Percentiles rank a stretch among this genome's conserved stretches.
Evolutionary conservation across 2,888 invertebrate species (phyloP).

Genomic region (Sturmia bella): DNA sequence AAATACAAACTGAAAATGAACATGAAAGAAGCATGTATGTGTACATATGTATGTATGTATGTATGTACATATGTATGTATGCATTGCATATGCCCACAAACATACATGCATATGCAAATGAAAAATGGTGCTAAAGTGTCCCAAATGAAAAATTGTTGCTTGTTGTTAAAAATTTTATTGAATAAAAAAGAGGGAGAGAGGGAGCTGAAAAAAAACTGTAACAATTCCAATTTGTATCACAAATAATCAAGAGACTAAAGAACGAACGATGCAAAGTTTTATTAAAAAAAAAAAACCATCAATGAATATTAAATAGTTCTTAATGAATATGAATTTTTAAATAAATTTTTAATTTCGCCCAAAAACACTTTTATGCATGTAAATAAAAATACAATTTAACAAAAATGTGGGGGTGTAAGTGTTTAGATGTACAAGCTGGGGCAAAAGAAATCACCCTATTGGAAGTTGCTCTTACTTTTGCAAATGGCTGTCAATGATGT

Average conservation of each 20-base stretch:
- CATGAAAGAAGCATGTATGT: slow-evolving; percentile 3
- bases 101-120: slow-evolving; percentile 9
- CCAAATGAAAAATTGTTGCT: slow-evolving; percentile 43
- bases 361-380: too few relatives aligned
- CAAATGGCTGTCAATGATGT: too few relatives aligned
- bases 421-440: too few relatives aligned
- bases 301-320: slow-evolving; percentile 48
- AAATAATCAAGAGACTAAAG: slow-evolving; percentile 10
- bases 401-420: too few relatives aligned
- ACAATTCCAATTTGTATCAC: slow-evolving; percentile 56
- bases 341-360: neutral
- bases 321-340: slow-evolving; percentile 38
- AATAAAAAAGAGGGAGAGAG: neutral
- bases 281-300: slow-evolving; percentile 21
- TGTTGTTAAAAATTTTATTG: slow-evolving; percentile 24
- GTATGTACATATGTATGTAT: neutral
- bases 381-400: too few relatives aligned
- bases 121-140: slow-evolving; percentile 25
- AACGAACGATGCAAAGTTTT: neutral
- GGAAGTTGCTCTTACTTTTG: too few relatives aligned
- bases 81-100: too few relatives aligned
- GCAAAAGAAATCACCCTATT: too few relatives aligned
- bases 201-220: slow-evolving; percentile 4
- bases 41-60: neutral
- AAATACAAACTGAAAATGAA: slow-evolving; percentile 35